Evolutionary conservation across 2,888 invertebrate species (phyloP), one percentile per base, ranked within the genome.

Genomic region (Synanthedon myopaeformis): DNA sequence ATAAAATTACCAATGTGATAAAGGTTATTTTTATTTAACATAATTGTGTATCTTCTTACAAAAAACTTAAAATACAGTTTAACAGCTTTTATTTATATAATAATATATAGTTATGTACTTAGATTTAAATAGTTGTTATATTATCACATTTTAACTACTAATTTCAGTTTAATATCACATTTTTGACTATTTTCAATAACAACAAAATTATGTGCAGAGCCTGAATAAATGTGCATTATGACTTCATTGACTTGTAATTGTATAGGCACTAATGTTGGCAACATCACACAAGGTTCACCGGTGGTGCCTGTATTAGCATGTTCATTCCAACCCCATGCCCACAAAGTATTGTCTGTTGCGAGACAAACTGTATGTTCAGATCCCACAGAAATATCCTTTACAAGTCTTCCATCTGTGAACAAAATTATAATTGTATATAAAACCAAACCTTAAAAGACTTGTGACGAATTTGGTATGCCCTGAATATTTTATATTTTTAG

Each of bases 271-370:
- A 71, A 57, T 14, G 77, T 79, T 17, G 87, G 87, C 50, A 58
- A 56, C 56, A 67, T 67, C 14, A 86, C 73, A 14, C 12, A 19
- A 5, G 76, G 70, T 45, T 65, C 70, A n/a, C 62, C 58, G n/a
- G 62, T 62, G 35, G 90, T 92, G 53, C 95, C 96, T 66, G 95
- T 95, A 72, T 93, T 95, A 45, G 93, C 94, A 80, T 96, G 96
- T 69, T 96, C 96, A 78, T 96, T 96, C 96, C 96, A 96, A 1
- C 96, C 96, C 95, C 96, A 96, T 17, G 92, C 90, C 69, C 91
- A 92, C 5, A 95, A 72, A 52, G 89, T 86, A 41, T 92, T 91
- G 55, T 91, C 89, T 57, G 86, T 89, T 63, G 90, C 89, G 58
- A 94, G 76, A 57, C 92, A 91, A 59, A 96, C 72, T 50, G 92